Conservation (phyloP, 2,113 vertebrate genomes). For the Etheostoma cragini region DNA sequence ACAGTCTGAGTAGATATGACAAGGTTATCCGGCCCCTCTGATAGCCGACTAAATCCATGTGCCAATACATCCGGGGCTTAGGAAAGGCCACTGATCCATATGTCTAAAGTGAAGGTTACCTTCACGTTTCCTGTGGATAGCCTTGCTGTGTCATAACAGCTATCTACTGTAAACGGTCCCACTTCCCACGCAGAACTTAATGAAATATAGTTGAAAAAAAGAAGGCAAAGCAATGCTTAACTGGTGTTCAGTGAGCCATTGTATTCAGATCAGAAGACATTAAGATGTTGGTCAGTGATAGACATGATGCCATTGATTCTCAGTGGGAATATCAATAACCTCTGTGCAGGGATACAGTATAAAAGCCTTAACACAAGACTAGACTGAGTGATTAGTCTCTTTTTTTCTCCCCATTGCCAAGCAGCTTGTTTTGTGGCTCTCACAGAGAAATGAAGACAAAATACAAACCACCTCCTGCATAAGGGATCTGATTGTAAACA, state of each 20-base stretch:
- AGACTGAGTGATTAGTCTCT: conserved; percentile 28
- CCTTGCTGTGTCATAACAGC: conserved; percentile 11
- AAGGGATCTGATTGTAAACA: conserved; percentile 40
- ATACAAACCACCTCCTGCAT: not conserved
- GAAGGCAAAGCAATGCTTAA: not conserved
- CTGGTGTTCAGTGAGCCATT: not conserved
- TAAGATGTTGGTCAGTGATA: conserved; percentile 32
- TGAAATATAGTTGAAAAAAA: not conserved
- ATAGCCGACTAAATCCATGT: conserved; percentile 57
- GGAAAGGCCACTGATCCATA: conserved; percentile 48
- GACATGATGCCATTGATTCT: conserved; percentile 38
- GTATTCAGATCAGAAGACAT: not conserved
- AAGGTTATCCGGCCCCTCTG: conserved; percentile 57
- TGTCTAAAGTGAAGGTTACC: conserved; percentile 49
- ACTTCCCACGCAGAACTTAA: not conserved
- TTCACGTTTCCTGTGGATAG: conserved; percentile 46
- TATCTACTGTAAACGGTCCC: conserved; percentile 10
- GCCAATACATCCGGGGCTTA: conserved; percentile 55
- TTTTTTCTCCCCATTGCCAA: conserved; percentile 20
- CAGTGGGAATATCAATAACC: conserved; percentile 27
- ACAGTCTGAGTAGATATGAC: conserved; percentile 50
- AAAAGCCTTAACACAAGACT: conserved; percentile 32
- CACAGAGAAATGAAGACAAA: conserved; percentile 14
- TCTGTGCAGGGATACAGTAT: conserved; percentile 22
- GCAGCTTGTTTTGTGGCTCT: conserved; percentile 26